Percentiles rank a stretch among this genome's conserved stretches.
These are phyloP conservation scores for Clistopyga incitator DNA, from an alignment of 2,888 invertebrate genomes.

Conservation along the genomic window DNA sequence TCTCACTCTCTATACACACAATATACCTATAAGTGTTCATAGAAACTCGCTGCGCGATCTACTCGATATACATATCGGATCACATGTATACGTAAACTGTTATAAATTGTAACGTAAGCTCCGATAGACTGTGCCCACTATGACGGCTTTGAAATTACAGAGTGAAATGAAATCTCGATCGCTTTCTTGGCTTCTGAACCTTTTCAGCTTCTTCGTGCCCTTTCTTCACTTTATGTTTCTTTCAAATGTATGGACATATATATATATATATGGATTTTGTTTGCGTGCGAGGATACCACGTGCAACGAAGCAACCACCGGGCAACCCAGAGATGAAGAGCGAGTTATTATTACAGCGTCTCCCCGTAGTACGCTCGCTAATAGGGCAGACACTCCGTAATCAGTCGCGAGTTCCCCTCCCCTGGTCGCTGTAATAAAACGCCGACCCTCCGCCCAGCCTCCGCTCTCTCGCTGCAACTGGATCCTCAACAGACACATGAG, in stretches of 20 bases:
- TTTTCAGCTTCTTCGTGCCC: slow-evolving; percentile 2
- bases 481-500: slow-evolving; percentile 28
- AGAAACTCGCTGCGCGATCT: slow-evolving; percentile 12
- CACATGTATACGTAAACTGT: slow-evolving; percentile 39
- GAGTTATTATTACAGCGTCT: slow-evolving; percentile 28
- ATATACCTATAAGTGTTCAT: slow-evolving; percentile 11
- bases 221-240: slow-evolving; percentile 22
- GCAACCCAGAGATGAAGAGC: slow-evolving; percentile 14
- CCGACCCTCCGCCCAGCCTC: not conserved
- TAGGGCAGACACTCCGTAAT: slow-evolving; percentile 2
- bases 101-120: slow-evolving; percentile 50
- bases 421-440: slow-evolving; percentile 54
- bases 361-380: not conserved
- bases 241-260: not conserved
- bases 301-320: slow-evolving; percentile 16
- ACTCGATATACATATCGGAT: slow-evolving; percentile 50
- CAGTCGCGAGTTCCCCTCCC: slow-evolving; percentile 41
- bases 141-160: slow-evolving; percentile 14
- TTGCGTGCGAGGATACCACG: slow-evolving; percentile 12
- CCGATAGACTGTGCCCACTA: not conserved
- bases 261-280: not conserved
- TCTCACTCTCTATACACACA: not conserved
- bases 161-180: slow-evolving; percentile 15
- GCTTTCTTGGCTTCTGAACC: not conserved
- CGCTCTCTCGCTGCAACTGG: slow-evolving; percentile 53